phyloP scores from a whole-genome alignment of 2,113 vertebrate species.

The Euleptes europaea region DNA sequence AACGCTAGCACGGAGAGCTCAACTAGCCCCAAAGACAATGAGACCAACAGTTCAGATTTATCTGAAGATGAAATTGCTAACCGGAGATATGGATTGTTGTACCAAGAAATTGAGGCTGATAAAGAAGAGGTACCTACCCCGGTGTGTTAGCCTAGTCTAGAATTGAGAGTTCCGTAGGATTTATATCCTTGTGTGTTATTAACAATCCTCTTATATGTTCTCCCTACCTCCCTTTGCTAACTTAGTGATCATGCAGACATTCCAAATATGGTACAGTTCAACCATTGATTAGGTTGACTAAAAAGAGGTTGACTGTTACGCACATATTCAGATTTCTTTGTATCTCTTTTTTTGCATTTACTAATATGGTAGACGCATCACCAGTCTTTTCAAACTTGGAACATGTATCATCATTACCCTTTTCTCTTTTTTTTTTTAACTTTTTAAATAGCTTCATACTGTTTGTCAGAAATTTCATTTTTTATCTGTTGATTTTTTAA shows the following conservation, averaged over 20 bases:
- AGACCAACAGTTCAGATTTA: slow-evolving; percentile 90
- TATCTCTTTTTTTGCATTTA: slow-evolving; percentile 25
- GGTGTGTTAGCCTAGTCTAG: slow-evolving; percentile 82
- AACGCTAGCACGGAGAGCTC: slow-evolving; percentile 73
- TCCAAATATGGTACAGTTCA: slow-evolving; percentile 55
- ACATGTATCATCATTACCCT: not conserved
- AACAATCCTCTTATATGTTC: slow-evolving; percentile 57
- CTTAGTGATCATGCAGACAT: slow-evolving; percentile 42
- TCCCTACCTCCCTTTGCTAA: slow-evolving; percentile 41
- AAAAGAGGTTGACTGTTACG: slow-evolving; percentile 41
- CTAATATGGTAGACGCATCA: not conserved
- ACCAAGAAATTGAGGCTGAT: slow-evolving; percentile 91
- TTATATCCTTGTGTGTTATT: slow-evolving; percentile 69
- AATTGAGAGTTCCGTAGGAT: slow-evolving; percentile 72
- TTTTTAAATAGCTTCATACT: slow-evolving; percentile 29
- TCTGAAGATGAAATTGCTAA: slow-evolving; percentile 97
- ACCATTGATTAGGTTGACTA: slow-evolving; percentile 64
- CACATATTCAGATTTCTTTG: slow-evolving; percentile 17
- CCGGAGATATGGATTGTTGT: slow-evolving; percentile 93
- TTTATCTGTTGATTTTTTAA: slow-evolving; percentile 37
- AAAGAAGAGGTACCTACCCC: slow-evolving; percentile 91
- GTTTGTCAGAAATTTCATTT: slow-evolving; percentile 45
- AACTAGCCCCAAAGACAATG: slow-evolving; percentile 84
- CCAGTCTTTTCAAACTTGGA: not conserved
- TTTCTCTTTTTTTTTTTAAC: slow-evolving; percentile 57